Evolutionary conservation across 2,113 vertebrate species (phyloP).

Genomic region (Poeciliopsis prolifica): DNA sequence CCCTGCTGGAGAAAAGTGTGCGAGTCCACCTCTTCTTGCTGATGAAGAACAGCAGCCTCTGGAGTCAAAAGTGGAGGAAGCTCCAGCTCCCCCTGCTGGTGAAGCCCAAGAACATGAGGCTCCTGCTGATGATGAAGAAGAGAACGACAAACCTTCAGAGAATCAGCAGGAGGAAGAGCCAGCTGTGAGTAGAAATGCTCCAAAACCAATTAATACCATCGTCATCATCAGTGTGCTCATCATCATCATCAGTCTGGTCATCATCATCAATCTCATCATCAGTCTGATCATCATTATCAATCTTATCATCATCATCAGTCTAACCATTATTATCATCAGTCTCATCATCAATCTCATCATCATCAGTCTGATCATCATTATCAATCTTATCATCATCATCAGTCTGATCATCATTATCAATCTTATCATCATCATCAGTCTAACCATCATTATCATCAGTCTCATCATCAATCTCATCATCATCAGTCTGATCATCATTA

Average conservation of each 20-base stretch:
- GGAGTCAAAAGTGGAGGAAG: slow-evolving; percentile 12
- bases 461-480: too few species aligned
- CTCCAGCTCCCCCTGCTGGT: background rate
- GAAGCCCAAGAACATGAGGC: background rate
- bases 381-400: too few species aligned
- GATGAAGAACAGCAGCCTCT: slow-evolving; percentile 10
- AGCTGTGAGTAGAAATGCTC: slow-evolving; percentile 82
- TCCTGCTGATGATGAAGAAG: slow-evolving; percentile 9
- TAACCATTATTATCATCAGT: background rate
- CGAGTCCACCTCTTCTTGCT: background rate
- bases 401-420: too few species aligned
- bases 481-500: too few species aligned
- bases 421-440: too few species aligned
- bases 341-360: too few species aligned
- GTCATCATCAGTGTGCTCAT: too few species aligned
- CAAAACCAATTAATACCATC: background rate
- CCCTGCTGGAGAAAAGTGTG: slow-evolving; percentile 2
- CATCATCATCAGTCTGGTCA: background rate
- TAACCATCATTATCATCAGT: too few species aligned
- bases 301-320: background rate
- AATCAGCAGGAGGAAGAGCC: slow-evolving; percentile 73
- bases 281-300: too few species aligned
- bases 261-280: background rate
- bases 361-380: too few species aligned
- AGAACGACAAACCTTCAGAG: slow-evolving; percentile 20